phyloP scores from a whole-genome alignment of 2,797 vertebrate genomes.

The Lithobates pipiens region DNA sequence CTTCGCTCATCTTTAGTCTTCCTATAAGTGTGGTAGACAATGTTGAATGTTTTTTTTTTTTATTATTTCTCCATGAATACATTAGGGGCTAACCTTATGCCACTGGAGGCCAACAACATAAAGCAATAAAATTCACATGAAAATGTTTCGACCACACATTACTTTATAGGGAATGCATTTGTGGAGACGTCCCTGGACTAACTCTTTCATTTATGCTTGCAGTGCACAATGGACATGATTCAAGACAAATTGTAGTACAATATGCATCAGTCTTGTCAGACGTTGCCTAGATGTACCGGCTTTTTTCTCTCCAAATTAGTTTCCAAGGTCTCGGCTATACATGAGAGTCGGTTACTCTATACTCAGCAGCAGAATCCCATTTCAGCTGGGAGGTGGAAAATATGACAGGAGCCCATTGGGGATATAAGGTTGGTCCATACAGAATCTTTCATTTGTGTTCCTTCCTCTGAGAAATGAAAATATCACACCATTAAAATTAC shows the following conservation, averaged over 20 bases:
- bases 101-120: background rate
- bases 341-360: background rate
- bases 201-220: background rate
- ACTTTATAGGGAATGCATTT: background rate
- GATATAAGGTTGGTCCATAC: constrained; percentile 4
- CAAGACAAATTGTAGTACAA: background rate
- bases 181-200: background rate
- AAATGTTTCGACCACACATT: background rate
- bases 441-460: constrained; percentile 6
- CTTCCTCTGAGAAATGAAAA: constrained; percentile 22
- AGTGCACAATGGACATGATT: background rate
- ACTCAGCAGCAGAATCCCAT: background rate
- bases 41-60: background rate
- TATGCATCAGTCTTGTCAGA: background rate
- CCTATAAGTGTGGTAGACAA: no score
- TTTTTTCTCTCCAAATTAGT: background rate
- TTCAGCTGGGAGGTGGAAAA: background rate
- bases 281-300: background rate
- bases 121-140: background rate
- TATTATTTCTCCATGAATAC: background rate
- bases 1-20: no score
- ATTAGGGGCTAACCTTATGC: background rate
- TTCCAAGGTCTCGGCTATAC: background rate
- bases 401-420: background rate
- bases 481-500: constrained; percentile 38